Evolutionary conservation across 2,797 vertebrate genomes (phyloP), one percentile per base, ranked within the genome.

Genomic region (Decapterus maruadsi): DNA sequence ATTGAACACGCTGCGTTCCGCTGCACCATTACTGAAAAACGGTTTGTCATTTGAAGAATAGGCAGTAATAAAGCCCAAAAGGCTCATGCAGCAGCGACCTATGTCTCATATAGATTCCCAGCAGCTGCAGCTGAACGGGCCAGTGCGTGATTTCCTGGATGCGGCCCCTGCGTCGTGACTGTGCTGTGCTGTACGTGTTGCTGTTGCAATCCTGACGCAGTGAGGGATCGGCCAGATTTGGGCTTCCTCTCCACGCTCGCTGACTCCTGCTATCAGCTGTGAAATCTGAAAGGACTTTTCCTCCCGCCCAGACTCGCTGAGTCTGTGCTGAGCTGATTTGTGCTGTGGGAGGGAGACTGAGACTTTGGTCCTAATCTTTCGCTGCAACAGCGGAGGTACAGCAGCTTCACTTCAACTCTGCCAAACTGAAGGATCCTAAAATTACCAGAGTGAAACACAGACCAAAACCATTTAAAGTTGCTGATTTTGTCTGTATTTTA

Each of bases 181-280:
- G 63, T 26, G 80, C 78, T 46, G 69, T 36, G 60, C 64, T 63
- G 72, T 56, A 61, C 57, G 74, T 72, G 74, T 72, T 60, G 76
- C 26, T 77, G 84, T 88, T 88, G 88, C 85, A 85, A 85, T 72
- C 62, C 68, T 89, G 90, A 89, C 79, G 88, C 90, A 85, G 71
- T 72, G 73, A 82, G 72, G 66, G 75, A 72, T 62, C 5, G 65
- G 57, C 58, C 70, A 65, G 68, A 42, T 53, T 83, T 40, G 9
- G 72, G 62, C 68, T 85, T 66, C 76, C 77, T 90, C 74, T 83
- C 82, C 81, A 84, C 63, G 71, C 85, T 81, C 11, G 46, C 78
- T 87, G 79, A 53, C 84, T 72, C 64, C 63, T 26, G 54, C 70
- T 84, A 84, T 89, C 87, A 72, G 78, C 86, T 86, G 86, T 91